Evolutionary conservation across 2,797 vertebrate genomes (phyloP), one percentile per base, ranked within the genome.

Genomic region (Myotis vivesi): DNA sequence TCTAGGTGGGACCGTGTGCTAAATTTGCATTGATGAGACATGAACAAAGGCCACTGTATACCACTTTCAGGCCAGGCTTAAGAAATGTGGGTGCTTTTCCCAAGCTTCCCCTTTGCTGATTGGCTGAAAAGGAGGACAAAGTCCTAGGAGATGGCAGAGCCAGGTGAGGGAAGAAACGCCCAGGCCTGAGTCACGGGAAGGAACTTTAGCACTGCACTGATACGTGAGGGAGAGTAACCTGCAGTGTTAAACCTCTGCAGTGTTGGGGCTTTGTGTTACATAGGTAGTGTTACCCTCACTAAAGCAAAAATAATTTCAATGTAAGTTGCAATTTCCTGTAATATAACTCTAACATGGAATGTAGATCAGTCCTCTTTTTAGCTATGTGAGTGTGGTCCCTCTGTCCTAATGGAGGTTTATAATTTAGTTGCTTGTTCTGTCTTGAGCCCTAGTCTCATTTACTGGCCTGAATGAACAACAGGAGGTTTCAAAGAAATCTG

Each of bases 351-450:
- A 57, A 28, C 22, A 49, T 69, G 68, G 44, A 49, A 49, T 69
- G 33, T 62, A 80, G 57, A 85, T 41, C 51, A 25, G 41, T 62
- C 28, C 8, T 92, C 44, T 88, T 93, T 25, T 90, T 38, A 64
- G 62, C 36, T 84, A 9, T 62, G 1, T 62, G 44, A 82, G 11
- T 72, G 79, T 91, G 38, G 62, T 55, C 28, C 89, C 33, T 66
- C 83, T 66, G 64, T 91, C 66, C 25, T 94, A 71, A 53, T 3
- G 72, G 49, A 86, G 30, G 15, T 85, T 92, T 92, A 68, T 72
- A 68, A 89, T 94, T 94, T 91, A 87, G 57, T 87, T 92, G 66
- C 80, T 49, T 71, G 25, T 75, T 92, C 82, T 86, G 8, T 89
- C 77, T 84, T 92, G 68, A 84, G 46, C n/a, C 15, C 8, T 23